Evolutionary conservation across 2,888 invertebrate species (phyloP).

Genomic region (Pharmacophagus antenor): DNA sequence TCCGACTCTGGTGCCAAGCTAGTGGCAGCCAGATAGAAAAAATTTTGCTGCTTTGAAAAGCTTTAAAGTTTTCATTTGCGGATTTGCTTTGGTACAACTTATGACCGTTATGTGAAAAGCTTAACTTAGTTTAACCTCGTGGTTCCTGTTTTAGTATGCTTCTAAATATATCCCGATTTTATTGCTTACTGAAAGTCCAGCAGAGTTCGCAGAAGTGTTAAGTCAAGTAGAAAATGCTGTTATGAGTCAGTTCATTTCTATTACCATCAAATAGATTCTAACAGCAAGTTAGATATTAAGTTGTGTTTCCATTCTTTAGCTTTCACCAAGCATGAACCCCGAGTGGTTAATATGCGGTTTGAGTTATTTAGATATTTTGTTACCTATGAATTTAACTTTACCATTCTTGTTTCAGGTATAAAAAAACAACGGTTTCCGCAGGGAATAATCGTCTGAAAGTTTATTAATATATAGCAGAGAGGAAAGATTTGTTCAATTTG

Average conservation of each 20-base stretch:
- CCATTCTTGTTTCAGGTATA: conserved; percentile 27
- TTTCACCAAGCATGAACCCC: conserved; percentile 3
- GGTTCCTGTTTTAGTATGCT: conserved; percentile 6
- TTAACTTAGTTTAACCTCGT: conserved; percentile 23
- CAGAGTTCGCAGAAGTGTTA: too few species aligned
- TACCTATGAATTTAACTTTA: conserved; percentile 16
- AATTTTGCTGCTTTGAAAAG: conserved; percentile 23
- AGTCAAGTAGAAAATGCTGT: too few species aligned
- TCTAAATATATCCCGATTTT: conserved; percentile 20
- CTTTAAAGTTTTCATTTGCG: conserved; percentile 29
- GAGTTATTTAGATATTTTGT: conserved; percentile 1
- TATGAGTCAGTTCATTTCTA: too few species aligned
- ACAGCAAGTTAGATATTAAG: conserved; percentile 1
- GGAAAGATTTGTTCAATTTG: conserved; percentile 19
- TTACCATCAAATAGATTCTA: neutral
- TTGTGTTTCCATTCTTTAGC: conserved; percentile 8
- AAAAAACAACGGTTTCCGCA: conserved; percentile 6
- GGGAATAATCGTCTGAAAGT: conserved; percentile 11
- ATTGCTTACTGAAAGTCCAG: conserved; percentile 3
- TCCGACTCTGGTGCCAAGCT: conserved; percentile 46
- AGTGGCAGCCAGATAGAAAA: conserved; percentile 29
- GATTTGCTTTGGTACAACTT: conserved; percentile 18
- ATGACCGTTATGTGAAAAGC: conserved; percentile 23
- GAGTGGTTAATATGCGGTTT: conserved; percentile 7
- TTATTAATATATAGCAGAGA: neutral